Percentiles rank a stretch among this genome's conserved stretches.
Evolutionary conservation across 2,888 invertebrate species (phyloP).

Genomic region (Amphipoea oculea): DNA sequence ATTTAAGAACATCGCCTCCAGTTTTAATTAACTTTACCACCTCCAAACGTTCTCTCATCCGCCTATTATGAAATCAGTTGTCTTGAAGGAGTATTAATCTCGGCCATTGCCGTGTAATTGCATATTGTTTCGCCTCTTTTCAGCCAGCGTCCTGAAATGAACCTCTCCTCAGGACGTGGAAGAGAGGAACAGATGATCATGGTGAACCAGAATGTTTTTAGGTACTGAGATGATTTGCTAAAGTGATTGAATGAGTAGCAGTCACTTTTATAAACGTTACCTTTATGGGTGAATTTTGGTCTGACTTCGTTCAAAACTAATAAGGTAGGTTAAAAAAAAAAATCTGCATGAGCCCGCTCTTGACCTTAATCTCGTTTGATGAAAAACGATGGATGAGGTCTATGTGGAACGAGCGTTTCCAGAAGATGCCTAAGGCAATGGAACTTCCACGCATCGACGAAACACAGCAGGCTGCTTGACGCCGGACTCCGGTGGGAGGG

Average conservation of each 20-base stretch:
- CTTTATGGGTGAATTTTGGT: background rate
- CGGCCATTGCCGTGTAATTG: conserved; percentile 64
- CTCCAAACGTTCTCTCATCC: conserved; percentile 25
- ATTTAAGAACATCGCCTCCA: background rate
- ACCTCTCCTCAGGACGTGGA: conserved; percentile 19
- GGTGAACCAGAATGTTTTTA: conserved; percentile 32
- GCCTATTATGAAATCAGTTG: conserved; percentile 64
- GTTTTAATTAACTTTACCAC: conserved; percentile 24
- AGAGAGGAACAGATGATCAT: background rate
- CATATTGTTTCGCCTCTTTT: conserved; percentile 67
- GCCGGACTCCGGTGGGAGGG: too few species aligned
- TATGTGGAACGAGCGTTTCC: too few species aligned
- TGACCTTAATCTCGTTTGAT: too few species aligned
- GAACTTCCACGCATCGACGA: too few species aligned
- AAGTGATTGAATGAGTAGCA: background rate
- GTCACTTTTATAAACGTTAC: too few species aligned
- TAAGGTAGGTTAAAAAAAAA: too few species aligned
- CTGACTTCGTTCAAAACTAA: too few species aligned
- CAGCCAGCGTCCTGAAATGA: conserved; percentile 42
- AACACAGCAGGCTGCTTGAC: too few species aligned
- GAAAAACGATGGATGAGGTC: too few species aligned
- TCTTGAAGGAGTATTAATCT: conserved; percentile 65
- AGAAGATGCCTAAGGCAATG: too few species aligned
- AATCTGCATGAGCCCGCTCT: too few species aligned
- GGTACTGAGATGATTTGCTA: background rate